phyloP scores from a whole-genome alignment of 2,888 invertebrate species.

The Drosophila subsilvestris region DNA sequence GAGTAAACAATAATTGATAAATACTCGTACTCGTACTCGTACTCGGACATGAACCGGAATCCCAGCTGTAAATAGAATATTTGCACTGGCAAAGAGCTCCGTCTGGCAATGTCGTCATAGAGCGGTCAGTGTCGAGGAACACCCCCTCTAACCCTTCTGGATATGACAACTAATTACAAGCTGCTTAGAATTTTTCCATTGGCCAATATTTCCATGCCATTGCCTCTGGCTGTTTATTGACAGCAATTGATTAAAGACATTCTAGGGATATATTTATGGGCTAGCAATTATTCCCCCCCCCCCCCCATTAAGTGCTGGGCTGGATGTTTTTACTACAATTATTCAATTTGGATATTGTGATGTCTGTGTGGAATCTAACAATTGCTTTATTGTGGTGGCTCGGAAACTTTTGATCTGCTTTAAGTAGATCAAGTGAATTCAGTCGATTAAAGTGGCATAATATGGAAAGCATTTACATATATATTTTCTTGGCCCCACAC shows the following conservation, averaged over 20 bases:
- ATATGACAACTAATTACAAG: constrained; percentile 8
- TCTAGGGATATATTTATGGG: constrained; percentile 9
- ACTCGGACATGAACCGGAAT: constrained; percentile 7
- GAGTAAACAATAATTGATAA: constrained; percentile 27
- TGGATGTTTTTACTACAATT: constrained; percentile 9
- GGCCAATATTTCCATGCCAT: constrained; percentile 34
- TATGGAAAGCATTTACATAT: too few species aligned
- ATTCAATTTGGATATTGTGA: constrained; percentile 1
- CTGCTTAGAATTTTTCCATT: constrained; percentile 13
- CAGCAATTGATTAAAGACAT: constrained; percentile 7
- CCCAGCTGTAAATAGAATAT: constrained; percentile 7
- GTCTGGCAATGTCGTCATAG: constrained; percentile 15
- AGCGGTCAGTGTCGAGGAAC: constrained; percentile 22
- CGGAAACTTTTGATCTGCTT: too few species aligned
- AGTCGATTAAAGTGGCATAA: too few species aligned
- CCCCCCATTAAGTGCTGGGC: not conserved
- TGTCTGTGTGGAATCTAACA: not conserved
- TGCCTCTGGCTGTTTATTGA: constrained; percentile 24
- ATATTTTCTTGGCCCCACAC: not conserved
- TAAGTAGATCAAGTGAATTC: too few species aligned
- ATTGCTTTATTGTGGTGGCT: not conserved
- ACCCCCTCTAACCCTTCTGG: constrained; percentile 9
- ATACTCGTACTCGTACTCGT: constrained; percentile 1
- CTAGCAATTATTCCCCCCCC: not conserved
- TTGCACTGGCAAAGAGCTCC: constrained; percentile 19